phyloP scores from a whole-genome alignment of 2,888 invertebrate genomes.

The Catocala sponsa region DNA sequence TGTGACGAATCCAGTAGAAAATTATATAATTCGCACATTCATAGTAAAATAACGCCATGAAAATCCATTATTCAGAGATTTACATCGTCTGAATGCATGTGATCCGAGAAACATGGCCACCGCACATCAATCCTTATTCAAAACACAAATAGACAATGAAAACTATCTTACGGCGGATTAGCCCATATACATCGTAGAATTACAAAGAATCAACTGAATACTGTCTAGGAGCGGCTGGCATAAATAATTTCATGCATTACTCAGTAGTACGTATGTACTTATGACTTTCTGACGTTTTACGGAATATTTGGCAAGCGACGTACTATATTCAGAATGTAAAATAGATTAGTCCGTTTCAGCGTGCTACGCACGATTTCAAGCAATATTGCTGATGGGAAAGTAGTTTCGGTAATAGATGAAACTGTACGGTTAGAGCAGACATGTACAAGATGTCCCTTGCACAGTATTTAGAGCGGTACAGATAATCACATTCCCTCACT shows the following conservation, averaged over 20 bases:
- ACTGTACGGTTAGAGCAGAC: conserved; percentile 77
- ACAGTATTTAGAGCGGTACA: conserved; percentile 89
- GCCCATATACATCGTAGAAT: conserved; percentile 65
- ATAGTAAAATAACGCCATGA: conserved; percentile 70
- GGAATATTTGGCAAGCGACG: conserved; percentile 87
- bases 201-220: conserved; percentile 80
- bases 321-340: conserved; percentile 79
- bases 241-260: conserved; percentile 86
- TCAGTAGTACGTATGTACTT: conserved; percentile 86
- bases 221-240: conserved; percentile 78
- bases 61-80: conserved; percentile 72
- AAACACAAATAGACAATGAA: conserved; percentile 84
- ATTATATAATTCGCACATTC: conserved; percentile 81
- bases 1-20: conserved; percentile 65
- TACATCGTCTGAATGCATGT: conserved; percentile 81
- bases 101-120: conserved; percentile 87
- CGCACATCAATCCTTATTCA: conserved; percentile 74
- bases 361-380: conserved; percentile 69
- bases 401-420: conserved; percentile 69
- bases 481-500: conserved; percentile 86
- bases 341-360: conserved; percentile 73
- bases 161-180: conserved; percentile 70
- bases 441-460: conserved; percentile 91
- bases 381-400: conserved; percentile 62
- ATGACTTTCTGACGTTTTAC: conserved; percentile 88